Base-by-base conservation (phyloP, 2,113 vertebrate genomes). In the Naja naja region DNA sequence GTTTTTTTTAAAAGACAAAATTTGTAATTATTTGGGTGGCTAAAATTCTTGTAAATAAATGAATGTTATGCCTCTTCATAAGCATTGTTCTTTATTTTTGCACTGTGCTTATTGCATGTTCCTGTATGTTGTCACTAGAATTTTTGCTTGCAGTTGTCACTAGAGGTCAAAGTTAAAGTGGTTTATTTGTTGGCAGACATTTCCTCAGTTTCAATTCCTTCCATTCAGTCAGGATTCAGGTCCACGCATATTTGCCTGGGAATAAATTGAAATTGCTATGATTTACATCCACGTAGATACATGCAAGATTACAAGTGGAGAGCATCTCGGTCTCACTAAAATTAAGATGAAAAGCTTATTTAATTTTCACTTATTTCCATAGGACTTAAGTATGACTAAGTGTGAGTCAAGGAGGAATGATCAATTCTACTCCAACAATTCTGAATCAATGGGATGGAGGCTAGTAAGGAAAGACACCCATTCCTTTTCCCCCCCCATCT, bases 11-110 rank as follows among this genome's bases (percentile, higher is more conserved):
- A 69, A 85, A 90, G 45, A 86, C 47, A 90, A 53, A 53, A 6
- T 87, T 93, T 89, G 90, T 64, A 93, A 90, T 87, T n/a, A 52
- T 53, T 85, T 53, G 89, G 91, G 25, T 95, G 92, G 53, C 91
- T 85, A 93, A 95, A 94, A 95, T 94, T 92, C 86, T 90, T 94
- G 94, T 96, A 96, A 96, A 96, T 96, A 96, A 96, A 97, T 92
- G 91, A 87, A 81, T 92, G 58, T 95, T 91, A 49, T 81, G 91
- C 90, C 81, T 4, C 95, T 96, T 97, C 92, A 93, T 93, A 94
- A 91, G 91, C 94, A 96, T 96, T 93, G 91, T 95, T 92, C 92
- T 92, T 96, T 95, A 95, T 95, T 95, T 93, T 96, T 91, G 95
- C 94, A 91, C 89, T 90, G 88, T 94, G 87, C 91, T 94, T 94